phyloP scores from a whole-genome alignment of 2,113 vertebrate genomes.

The Vicugna pacos region DNA sequence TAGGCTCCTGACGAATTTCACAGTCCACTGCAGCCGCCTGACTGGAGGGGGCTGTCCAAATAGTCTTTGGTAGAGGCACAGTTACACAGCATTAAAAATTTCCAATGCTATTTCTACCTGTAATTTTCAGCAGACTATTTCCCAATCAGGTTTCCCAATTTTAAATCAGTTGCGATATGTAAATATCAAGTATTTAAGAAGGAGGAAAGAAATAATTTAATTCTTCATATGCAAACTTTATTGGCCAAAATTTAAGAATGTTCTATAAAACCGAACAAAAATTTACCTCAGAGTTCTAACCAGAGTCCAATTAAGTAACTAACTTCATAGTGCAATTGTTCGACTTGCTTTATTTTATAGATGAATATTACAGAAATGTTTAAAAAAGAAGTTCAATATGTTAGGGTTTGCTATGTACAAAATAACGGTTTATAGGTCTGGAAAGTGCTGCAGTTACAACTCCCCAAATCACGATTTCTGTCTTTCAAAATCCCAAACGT shows the following conservation, averaged over 20 bases:
- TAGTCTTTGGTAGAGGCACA: neutral
- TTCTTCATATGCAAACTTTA: neutral
- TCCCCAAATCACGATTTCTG: neutral
- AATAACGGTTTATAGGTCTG: neutral
- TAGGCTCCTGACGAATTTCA: neutral
- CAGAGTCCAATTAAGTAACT: neutral
- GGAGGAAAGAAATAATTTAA: neutral
- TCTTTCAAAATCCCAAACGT: neutral
- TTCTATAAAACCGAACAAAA: neutral
- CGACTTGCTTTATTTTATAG: neutral
- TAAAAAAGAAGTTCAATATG: neutral
- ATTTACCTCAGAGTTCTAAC: neutral
- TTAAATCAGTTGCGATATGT: neutral
- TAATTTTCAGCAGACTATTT: neutral
- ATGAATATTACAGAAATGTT: neutral
- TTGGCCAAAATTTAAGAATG: neutral
- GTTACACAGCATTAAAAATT: neutral
- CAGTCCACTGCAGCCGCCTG: neutral
- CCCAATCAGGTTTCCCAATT: neutral
- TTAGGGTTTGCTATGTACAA: neutral
- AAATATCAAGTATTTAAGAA: conserved; percentile 2
- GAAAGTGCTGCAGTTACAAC: neutral
- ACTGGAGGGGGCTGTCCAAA: neutral
- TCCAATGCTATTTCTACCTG: neutral
- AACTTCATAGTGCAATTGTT: neutral